A percentile compares a stretch with the other conserved stretches of the same genome.
Evolutionary conservation across 1,140 invertebrate species (phyloP).

Genomic region (Heterodera carotae): DNA sequence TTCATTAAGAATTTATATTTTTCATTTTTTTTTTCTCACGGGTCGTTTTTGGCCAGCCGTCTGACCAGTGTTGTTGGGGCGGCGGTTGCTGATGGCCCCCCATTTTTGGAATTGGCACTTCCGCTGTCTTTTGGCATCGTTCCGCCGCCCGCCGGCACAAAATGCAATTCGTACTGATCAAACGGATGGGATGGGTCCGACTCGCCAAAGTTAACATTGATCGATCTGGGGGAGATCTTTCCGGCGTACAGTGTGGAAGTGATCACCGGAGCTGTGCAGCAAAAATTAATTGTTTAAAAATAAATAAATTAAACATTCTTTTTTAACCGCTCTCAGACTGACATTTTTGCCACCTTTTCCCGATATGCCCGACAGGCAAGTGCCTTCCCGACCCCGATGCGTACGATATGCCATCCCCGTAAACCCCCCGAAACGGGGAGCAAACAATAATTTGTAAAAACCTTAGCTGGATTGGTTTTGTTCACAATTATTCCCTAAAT

Average conservation of each 20-base stretch:
- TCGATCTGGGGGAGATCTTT: conserved; percentile 60
- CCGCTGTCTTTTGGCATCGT: background rate
- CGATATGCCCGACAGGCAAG: too few species aligned
- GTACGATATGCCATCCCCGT: too few species aligned
- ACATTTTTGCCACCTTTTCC: too few species aligned
- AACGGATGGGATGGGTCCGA: conserved; percentile 61
- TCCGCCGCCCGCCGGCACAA: conserved; percentile 38
- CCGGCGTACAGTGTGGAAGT: conserved; percentile 63
- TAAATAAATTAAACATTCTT: too few species aligned
- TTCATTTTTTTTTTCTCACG: conserved; percentile 42
- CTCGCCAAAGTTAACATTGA: conserved; percentile 64
- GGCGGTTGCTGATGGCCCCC: background rate
- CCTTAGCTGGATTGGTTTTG: too few species aligned
- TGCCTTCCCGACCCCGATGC: too few species aligned
- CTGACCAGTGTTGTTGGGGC: conserved; percentile 40
- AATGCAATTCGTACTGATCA: conserved; percentile 58
- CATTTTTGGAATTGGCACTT: conserved; percentile 48
- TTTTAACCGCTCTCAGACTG: too few species aligned
- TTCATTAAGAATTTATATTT: background rate
- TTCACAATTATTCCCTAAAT: too few species aligned
- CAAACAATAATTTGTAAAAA: too few species aligned
- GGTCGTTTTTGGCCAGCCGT: conserved; percentile 54
- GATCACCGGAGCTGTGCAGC: conserved; percentile 57
- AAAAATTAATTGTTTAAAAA: too few species aligned
- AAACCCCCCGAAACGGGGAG: too few species aligned